phyloP scores from a whole-genome alignment of 2,113 vertebrate genomes.

The Halcyon malimbica region DNA sequence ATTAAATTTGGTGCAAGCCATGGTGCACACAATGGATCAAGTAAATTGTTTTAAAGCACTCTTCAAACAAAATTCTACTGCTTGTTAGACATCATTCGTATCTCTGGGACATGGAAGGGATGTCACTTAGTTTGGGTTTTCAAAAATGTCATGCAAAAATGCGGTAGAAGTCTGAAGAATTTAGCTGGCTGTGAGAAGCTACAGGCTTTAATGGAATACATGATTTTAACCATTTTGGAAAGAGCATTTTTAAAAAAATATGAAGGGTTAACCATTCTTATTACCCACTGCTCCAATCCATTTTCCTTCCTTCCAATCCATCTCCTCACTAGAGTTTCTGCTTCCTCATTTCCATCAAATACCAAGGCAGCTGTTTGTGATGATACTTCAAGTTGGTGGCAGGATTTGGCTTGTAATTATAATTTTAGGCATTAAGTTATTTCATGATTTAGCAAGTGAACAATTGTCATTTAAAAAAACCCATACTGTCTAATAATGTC shows the following conservation, averaged over 20 bases:
- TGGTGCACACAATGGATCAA: neutral
- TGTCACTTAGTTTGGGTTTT: neutral
- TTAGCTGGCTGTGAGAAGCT: neutral
- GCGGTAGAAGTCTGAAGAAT: neutral
- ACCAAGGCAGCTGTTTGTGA: neutral
- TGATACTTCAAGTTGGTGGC: neutral
- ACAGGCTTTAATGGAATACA: neutral
- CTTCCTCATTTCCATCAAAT: neutral
- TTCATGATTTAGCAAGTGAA: neutral
- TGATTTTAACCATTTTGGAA: neutral
- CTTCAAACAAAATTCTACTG: neutral
- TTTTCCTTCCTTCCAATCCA: neutral
- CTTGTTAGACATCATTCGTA: neutral
- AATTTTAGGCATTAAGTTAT: neutral
- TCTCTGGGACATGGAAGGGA: neutral
- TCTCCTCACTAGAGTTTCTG: neutral
- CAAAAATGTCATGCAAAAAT: neutral
- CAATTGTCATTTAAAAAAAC: neutral
- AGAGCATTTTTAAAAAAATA: neutral
- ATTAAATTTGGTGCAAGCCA: slow-evolving; percentile 53
- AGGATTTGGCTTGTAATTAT: neutral
- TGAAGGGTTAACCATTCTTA: neutral
- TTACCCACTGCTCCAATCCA: neutral
- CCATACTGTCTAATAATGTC: neutral
- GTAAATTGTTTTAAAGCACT: slow-evolving; percentile 12